Conservation (phyloP, 37 sponge, comb jelly and placozoan species). For the Corticium candelabrum region DNA sequence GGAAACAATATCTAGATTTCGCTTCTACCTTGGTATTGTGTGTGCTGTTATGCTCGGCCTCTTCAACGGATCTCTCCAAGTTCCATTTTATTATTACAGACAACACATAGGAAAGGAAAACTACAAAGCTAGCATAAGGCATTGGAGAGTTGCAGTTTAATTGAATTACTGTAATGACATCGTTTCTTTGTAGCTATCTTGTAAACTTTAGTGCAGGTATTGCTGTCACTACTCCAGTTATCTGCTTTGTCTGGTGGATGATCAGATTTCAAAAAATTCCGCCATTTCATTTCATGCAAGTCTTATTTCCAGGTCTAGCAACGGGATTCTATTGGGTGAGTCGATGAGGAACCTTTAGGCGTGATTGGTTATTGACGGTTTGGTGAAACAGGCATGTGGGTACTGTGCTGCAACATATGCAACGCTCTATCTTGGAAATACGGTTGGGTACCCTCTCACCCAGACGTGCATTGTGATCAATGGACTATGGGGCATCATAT, state of each 20-base stretch:
- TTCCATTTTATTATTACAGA: not conserved
- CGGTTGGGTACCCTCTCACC: slow-evolving; percentile 9
- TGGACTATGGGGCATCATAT: not conserved
- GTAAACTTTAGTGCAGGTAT: slow-evolving; percentile 1
- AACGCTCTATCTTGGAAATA: slow-evolving; percentile 1
- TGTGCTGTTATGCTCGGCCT: not conserved
- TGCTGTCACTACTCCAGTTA: not conserved
- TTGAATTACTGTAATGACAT: not conserved
- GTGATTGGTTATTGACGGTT: not conserved
- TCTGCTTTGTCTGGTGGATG: not conserved
- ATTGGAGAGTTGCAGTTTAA: too few relatives aligned
- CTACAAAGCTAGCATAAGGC: not conserved
- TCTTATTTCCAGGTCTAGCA: not conserved
- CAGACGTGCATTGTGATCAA: slow-evolving; percentile 11
- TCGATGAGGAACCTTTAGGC: not conserved
- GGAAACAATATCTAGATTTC: too few relatives aligned
- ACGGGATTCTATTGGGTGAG: slow-evolving; percentile 12
- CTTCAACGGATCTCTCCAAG: not conserved
- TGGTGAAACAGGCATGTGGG: slow-evolving; percentile 1
- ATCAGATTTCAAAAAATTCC: not conserved
- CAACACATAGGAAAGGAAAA: not conserved
- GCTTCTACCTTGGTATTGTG: not conserved
- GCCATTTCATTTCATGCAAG: slow-evolving; percentile 1
- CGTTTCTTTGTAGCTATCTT: not conserved
- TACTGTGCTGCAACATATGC: slow-evolving; percentile 2